Base-by-base conservation (phyloP, 2,888 invertebrate genomes). In the Notodonta ziczac region DNA sequence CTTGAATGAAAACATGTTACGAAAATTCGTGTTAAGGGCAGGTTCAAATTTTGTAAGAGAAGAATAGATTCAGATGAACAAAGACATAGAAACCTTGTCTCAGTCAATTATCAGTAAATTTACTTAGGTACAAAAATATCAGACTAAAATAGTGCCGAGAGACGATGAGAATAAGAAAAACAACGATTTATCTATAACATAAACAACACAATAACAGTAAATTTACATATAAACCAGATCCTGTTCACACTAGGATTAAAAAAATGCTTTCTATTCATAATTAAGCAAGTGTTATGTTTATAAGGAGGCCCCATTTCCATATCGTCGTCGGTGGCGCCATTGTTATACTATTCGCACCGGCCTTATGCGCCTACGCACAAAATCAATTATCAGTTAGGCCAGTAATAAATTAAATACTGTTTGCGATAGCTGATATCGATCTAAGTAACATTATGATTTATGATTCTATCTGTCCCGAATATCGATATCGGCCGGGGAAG, bases 381-480 rank as follows among this genome's bases (percentile, higher is more conserved):
- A 88, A 90, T 90, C 89, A 91, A 89, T 91, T 91, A 91, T 87
- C 81, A 69, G 76, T 75, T 79, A 75, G 80, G 81, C 78, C 76
- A 76, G 82, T 88, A 84, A 91, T 91, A 91, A 88, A 91, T 91
- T 90, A 90, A 90, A 90, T 87, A 89, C 83, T 89, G 89, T 90
- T 90, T 89, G 86, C 85, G 85, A 89, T 88, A 87, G 56, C 56
- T 56, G 91, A 90, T 91, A 89, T 84, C 81, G 83, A 89, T 89
- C 88, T 88, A 78, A 83, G 84, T 83, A 56, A 82, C 80, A 78
- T 79, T 85, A 87, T 93, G 93, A 93, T 93, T 91, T 90, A 93
- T 90, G 87, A 80, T 84, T 87, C 82, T 82, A 85, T 85, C 83
- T 84, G 84, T 88, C 81, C 82, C 81, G 86, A 87, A 88, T 88